Percentiles rank a stretch among this genome's conserved stretches.
Evolutionary conservation across 2,888 invertebrate genomes (phyloP).

Genomic region (Yponomeuta evonymella): DNA sequence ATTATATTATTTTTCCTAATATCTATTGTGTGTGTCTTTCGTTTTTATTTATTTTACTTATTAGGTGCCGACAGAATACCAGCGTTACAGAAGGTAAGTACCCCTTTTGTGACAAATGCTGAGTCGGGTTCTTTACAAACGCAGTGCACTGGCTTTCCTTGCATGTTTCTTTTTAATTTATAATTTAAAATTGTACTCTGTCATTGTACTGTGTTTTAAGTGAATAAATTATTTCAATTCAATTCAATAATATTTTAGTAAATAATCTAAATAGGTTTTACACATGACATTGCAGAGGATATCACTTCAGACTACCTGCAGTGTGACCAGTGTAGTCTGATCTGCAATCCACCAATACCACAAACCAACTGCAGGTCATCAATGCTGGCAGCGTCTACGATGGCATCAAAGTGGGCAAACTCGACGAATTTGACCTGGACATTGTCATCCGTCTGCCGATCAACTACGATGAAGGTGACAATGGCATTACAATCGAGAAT

Average conservation of each 20-base stretch:
- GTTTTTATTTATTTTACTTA: too few relatives aligned
- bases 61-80: too few relatives aligned
- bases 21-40: too few relatives aligned
- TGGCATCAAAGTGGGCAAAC: slow-evolving; percentile 73
- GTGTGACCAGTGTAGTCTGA: background rate
- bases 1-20: too few relatives aligned
- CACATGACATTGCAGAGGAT: background rate
- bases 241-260: background rate
- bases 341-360: background rate
- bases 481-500: slow-evolving; percentile 52
- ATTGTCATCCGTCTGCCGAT: slow-evolving; percentile 73
- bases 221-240: too few relatives aligned
- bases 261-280: background rate
- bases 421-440: slow-evolving; percentile 79
- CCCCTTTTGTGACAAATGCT: too few relatives aligned
- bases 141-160: too few relatives aligned
- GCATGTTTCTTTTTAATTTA: too few relatives aligned
- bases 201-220: too few relatives aligned
- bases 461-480: slow-evolving; percentile 46
- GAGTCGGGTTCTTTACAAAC: too few relatives aligned
- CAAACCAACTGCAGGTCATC: background rate
- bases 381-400: slow-evolving; percentile 78
- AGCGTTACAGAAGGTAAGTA: too few relatives aligned
- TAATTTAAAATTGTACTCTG: too few relatives aligned
- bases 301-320: background rate